phyloP scores from a whole-genome alignment of 1,140 invertebrate genomes.

The Trissolcus basalis region DNA sequence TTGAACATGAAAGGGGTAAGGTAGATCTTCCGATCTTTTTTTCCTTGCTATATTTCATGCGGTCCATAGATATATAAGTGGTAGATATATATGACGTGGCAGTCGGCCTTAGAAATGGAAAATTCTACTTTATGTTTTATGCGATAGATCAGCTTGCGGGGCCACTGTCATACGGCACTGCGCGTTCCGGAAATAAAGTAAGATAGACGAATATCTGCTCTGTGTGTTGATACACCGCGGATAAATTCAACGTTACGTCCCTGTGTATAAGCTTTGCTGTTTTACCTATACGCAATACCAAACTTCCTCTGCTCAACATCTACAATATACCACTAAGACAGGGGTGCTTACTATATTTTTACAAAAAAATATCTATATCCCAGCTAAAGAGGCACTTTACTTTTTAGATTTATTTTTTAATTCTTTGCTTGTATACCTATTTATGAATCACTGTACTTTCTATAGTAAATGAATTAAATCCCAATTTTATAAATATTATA shows the following conservation, averaged over 20 bases:
- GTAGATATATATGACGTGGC: conserved; percentile 51
- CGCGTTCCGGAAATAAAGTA: conserved; percentile 74
- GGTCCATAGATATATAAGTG: conserved; percentile 52
- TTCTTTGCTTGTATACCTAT: no score
- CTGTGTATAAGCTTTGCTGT: conserved; percentile 65
- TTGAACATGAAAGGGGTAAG: conserved; percentile 51
- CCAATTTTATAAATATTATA: no score
- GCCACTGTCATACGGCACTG: conserved; percentile 72
- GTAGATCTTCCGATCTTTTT: conserved; percentile 55
- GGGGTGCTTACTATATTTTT: conserved; percentile 42
- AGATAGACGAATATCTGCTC: conserved; percentile 74
- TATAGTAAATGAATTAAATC: no score
- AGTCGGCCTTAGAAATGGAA: conserved; percentile 73
- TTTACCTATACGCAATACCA: conserved; percentile 66
- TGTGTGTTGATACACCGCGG: conserved; percentile 68
- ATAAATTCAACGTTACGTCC: conserved; percentile 75
- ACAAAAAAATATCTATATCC: no score
- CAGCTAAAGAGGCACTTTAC: no score
- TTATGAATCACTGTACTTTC: no score
- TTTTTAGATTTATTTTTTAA: no score
- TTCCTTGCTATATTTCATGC: conserved; percentile 57
- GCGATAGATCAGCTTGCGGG: conserved; percentile 75
- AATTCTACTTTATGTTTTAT: conserved; percentile 76
- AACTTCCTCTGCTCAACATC: conserved; percentile 39
- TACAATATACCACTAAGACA: conserved; percentile 50